A percentile compares a stretch with the other conserved stretches of the same genome.
Conservation (phyloP, 2,113 vertebrate genomes). For the Felis catus region DNA sequence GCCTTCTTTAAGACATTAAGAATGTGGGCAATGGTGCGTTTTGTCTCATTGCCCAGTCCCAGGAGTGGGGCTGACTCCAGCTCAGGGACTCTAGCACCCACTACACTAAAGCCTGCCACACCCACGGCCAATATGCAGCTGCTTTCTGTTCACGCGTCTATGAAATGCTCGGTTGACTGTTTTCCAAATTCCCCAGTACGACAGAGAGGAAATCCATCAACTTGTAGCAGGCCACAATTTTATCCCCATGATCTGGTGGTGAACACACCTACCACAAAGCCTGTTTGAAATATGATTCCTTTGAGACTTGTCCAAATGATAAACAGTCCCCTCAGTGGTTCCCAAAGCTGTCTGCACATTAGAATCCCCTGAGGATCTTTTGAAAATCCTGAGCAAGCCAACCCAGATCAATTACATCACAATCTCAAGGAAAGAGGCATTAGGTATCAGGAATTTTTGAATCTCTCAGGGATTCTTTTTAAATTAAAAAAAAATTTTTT, state of each 20-base stretch:
- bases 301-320: neutral
- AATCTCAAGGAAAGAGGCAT: neutral
- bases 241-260: neutral
- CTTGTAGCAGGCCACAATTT: neutral
- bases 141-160: neutral
- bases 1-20: neutral
- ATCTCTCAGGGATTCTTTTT: neutral
- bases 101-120: neutral
- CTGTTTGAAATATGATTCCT: neutral
- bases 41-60: neutral
- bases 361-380: neutral
- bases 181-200: constrained; percentile 57
- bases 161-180: constrained; percentile 39
- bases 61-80: neutral
- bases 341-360: neutral
- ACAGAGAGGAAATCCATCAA: neutral
- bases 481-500: no score
- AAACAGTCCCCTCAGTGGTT: neutral
- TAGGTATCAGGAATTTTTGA: neutral
- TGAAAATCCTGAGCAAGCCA: neutral
- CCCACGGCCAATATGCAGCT: constrained; percentile 33
- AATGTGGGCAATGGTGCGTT: neutral
- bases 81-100: neutral
- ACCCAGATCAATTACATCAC: neutral
- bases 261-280: accelerated